Percentiles rank a stretch among this genome's conserved stretches.
Evolutionary conservation across 2,113 vertebrate species (phyloP).

Genomic region (Seriola quinqueradiata): DNA sequence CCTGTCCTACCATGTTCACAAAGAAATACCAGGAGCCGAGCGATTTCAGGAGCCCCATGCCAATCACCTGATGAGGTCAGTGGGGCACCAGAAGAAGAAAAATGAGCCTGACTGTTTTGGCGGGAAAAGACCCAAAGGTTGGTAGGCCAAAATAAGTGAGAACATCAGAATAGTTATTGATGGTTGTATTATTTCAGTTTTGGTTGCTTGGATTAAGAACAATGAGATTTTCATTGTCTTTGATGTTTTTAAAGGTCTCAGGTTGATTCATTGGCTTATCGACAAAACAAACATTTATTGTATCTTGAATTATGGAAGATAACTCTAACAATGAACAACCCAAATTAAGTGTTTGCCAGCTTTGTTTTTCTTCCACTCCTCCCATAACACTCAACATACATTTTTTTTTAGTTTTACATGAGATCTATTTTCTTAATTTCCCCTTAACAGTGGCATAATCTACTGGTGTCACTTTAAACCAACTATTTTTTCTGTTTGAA

Average conservation of each 20-base stretch:
- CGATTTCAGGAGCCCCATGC: slow-evolving; percentile 88
- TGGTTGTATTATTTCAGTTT: neutral
- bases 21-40: slow-evolving; percentile 94
- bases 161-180: neutral
- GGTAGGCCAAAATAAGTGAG: neutral
- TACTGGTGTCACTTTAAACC: neutral
- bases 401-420: neutral
- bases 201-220: neutral
- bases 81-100: slow-evolving; percentile 90
- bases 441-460: neutral
- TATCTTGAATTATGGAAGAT: neutral
- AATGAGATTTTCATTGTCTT: neutral
- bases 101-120: slow-evolving; percentile 92
- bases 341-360: too few species aligned
- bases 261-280: neutral
- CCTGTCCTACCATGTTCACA: slow-evolving; percentile 97
- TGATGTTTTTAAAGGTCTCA: neutral
- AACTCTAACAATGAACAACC: neutral
- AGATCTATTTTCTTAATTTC: neutral
- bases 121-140: slow-evolving; percentile 95
- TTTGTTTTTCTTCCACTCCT: neutral
- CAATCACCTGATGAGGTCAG: slow-evolving; percentile 79
- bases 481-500: slow-evolving; percentile 1
- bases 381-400: too few species aligned
- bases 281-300: neutral